Evolutionary conservation across 2,888 invertebrate genomes (phyloP), one percentile per base, ranked within the genome.

Genomic region (Sarcophaga carnaria): DNA sequence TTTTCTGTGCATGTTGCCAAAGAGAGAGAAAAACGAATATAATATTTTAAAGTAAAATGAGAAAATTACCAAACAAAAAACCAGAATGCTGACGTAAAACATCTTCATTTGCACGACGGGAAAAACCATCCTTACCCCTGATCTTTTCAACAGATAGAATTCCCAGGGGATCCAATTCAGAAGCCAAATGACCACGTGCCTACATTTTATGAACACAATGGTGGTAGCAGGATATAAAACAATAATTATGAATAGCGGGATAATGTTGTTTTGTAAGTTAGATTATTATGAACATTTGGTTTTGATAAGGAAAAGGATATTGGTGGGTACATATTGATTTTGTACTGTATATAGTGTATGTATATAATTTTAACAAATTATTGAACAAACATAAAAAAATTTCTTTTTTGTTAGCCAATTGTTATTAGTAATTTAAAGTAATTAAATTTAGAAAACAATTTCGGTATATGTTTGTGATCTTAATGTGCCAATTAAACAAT

Each of bases 111-210:
- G 94, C 94, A 88, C 94, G 93, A 89, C 93, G 93, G 90, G 91
- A 91, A 88, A 92, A 91, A 89, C 94, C 94, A 92, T 93, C 94
- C 90, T 92, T 91, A 91, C 92, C 91, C 90, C 92, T 90, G 87
- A 91, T 92, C 88, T 92, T 91, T 90, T 92, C 93, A 80, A 90
- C 90, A 91, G 86, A 83, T 89, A 94, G 92, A 90, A 98, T 95
- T 89, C 95, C 95, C 88, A 98, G 94, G 5, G 98, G 98, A 93
- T 98, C 98, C 89, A 96, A 94, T 92, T 96, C 96, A 67, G 97
- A 97, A 90, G 97, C 95, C 91, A 97, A 95, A 93, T 98, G 98
- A 83, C 97, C 98, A 89, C 97, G 96, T 88, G 96, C 94, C 97
- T 98, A 95, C 91, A 83, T 87, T 85, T 76, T 75, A 76, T 83